A percentile compares a stretch with the other conserved stretches of the same genome.
Evolutionary conservation across 2,113 vertebrate species (phyloP).

Genomic region (Trogon surrucura): DNA sequence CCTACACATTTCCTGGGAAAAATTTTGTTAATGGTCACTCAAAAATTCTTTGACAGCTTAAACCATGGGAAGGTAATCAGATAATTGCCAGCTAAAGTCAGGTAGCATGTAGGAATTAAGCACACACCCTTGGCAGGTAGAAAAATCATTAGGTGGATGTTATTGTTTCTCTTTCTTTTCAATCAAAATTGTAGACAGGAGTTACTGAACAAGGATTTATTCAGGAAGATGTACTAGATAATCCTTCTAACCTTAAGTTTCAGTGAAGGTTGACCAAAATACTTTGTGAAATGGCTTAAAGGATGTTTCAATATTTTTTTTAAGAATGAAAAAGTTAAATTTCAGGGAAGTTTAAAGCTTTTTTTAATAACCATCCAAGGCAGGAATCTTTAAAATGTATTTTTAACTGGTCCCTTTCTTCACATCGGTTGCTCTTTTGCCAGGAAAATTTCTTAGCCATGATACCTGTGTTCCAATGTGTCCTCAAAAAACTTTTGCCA

Average conservation of each 20-base stretch:
- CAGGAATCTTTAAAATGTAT: background rate
- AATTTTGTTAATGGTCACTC: background rate
- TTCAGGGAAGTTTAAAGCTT: background rate
- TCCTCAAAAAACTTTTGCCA: slow-evolving; percentile 80
- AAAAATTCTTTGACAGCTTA: background rate
- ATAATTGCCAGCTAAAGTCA: background rate
- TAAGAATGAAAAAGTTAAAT: background rate
- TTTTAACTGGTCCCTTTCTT: background rate
- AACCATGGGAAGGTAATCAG: background rate
- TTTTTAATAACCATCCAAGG: background rate
- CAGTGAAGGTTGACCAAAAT: background rate
- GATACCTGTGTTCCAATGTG: slow-evolving; percentile 77
- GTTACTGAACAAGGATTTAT: background rate
- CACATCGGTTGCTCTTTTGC: background rate
- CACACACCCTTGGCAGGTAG: background rate
- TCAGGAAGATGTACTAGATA: background rate
- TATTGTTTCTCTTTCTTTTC: background rate
- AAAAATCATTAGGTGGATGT: background rate
- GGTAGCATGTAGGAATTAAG: background rate
- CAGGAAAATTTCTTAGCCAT: slow-evolving; percentile 77
- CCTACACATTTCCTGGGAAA: background rate
- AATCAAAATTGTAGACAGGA: background rate
- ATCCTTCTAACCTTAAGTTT: background rate
- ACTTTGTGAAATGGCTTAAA: background rate
- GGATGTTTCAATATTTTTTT: background rate